Evolutionary conservation across 2,888 invertebrate genomes (phyloP).

Genomic region (Corythucha ciliata): DNA sequence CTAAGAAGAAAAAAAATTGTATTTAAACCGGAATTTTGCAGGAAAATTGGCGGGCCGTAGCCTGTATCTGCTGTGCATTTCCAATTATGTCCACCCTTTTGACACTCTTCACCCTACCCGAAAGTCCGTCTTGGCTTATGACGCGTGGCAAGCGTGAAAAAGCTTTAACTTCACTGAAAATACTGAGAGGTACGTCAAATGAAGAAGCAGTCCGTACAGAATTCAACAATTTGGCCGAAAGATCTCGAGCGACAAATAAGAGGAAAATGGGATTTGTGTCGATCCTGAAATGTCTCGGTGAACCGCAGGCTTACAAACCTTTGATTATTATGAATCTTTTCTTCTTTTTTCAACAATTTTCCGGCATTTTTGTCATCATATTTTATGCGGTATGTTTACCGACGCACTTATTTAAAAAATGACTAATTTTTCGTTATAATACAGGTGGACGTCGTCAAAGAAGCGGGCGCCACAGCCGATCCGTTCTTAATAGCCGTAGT

Average conservation of each 20-base stretch:
- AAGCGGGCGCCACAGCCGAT: constrained; percentile 33
- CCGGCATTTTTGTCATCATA: constrained; percentile 49
- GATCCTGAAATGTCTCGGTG: constrained; percentile 31
- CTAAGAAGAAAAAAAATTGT: not conserved
- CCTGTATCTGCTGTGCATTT: constrained; percentile 30
- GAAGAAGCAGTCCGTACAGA: constrained; percentile 26
- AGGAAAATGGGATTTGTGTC: constrained; percentile 10
- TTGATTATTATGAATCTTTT: constrained; percentile 44
- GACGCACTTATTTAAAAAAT: too few relatives aligned
- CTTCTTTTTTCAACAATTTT: constrained; percentile 52
- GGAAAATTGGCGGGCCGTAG: constrained; percentile 33
- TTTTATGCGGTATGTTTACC: constrained; percentile 46
- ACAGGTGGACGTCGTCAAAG: constrained; percentile 42
- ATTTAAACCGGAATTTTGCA: too few relatives aligned
- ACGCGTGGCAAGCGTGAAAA: constrained; percentile 41
- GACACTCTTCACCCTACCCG: constrained; percentile 43
- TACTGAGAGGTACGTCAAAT: constrained; percentile 28
- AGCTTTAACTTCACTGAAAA: constrained; percentile 41
- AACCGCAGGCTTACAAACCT: constrained; percentile 43
- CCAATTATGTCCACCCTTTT: constrained; percentile 43
- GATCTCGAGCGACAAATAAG: constrained; percentile 7
- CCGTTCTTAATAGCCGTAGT: constrained; percentile 34
- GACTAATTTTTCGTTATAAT: too few relatives aligned
- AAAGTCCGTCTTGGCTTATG: constrained; percentile 49
- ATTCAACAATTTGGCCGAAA: constrained; percentile 28